A percentile compares a stretch with the other conserved stretches of the same genome.
phyloP scores from a whole-genome alignment of 2,888 invertebrate species.

The Megalurothrips usitatus region DNA sequence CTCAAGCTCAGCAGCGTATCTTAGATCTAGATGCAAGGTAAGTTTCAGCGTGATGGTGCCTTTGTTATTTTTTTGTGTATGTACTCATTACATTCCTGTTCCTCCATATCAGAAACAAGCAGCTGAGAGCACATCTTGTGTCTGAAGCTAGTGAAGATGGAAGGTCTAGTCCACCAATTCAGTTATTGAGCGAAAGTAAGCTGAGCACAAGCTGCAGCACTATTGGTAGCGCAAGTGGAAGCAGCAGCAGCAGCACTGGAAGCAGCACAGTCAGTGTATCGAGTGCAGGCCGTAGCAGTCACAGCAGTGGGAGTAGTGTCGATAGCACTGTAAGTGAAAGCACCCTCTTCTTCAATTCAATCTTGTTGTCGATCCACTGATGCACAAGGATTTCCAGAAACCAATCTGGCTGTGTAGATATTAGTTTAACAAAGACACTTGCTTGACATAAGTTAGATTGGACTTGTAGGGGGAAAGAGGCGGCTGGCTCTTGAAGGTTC shows the following conservation, averaged over 20 bases:
- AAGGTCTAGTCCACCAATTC: slow-evolving; percentile 31
- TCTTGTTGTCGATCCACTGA: not conserved
- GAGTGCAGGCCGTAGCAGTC: not conserved
- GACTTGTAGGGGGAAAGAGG: too few species aligned
- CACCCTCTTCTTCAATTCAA: too few species aligned
- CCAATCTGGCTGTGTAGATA: not conserved
- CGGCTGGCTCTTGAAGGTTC: too few species aligned
- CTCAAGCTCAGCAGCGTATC: slow-evolving; percentile 78
- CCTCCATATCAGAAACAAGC: slow-evolving; percentile 57
- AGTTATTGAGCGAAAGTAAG: not conserved
- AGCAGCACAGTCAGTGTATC: not conserved
- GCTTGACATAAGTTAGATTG: not conserved
- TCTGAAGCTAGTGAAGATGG: slow-evolving; percentile 60
- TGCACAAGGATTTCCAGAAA: not conserved
- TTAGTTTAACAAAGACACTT: not conserved
- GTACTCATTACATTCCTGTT: slow-evolving; percentile 33
- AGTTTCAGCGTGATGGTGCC: slow-evolving; percentile 29
- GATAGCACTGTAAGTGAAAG: slow-evolving; percentile 9
- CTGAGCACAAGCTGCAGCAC: not conserved
- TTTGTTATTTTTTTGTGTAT: slow-evolving; percentile 6
- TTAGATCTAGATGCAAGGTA: slow-evolving; percentile 72
- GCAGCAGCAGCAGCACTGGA: not conserved
- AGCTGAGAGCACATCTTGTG: slow-evolving; percentile 67
- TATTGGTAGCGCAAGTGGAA: not conserved
- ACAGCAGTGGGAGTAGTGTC: not conserved